These are phyloP conservation scores for Bhutanitis thaidina DNA, from an alignment of 2,888 invertebrate genomes.

Conservation along the genomic window DNA sequence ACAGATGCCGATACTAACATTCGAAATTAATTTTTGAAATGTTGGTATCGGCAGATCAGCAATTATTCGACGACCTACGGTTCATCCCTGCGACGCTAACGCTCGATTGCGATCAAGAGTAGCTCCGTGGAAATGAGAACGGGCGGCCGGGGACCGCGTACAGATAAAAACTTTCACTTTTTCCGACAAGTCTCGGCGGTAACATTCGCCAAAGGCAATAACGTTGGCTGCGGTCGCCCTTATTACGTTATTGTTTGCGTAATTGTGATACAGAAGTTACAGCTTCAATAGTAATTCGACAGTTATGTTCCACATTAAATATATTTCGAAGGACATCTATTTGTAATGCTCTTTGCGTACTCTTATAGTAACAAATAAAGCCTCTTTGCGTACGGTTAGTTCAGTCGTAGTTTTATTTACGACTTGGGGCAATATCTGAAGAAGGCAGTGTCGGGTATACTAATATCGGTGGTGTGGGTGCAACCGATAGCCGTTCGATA, in stretches of 20 bases:
- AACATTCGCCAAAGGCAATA: conserved; percentile 61
- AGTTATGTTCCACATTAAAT: not conserved
- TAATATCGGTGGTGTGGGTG: conserved; percentile 71
- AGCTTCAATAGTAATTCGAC: not conserved
- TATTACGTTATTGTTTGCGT: conserved; percentile 57
- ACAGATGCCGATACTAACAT: not conserved
- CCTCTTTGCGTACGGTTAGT: conserved; percentile 33
- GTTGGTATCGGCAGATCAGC: conserved; percentile 38
- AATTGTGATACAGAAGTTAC: conserved; percentile 10
- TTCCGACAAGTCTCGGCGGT: conserved; percentile 63
- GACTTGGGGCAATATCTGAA: conserved; percentile 68
- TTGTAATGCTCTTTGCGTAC: not conserved
- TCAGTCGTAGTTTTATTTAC: conserved; percentile 66
- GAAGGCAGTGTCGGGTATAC: conserved; percentile 66
- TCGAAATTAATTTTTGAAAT: not conserved
- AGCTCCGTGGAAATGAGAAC: conserved; percentile 67
- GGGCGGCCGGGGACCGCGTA: conserved; percentile 57
- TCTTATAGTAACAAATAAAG: conserved; percentile 50
- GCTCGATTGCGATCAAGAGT: conserved; percentile 65
- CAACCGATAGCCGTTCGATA: conserved; percentile 72
- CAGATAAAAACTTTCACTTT: conserved; percentile 77
- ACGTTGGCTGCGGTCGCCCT: conserved; percentile 57
- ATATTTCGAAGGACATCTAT: conserved; percentile 1
- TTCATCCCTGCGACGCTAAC: conserved; percentile 45
- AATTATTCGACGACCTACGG: conserved; percentile 42